Conservation (phyloP, 1,140 invertebrate species). For the Brachionus asplanchnoidis region DNA sequence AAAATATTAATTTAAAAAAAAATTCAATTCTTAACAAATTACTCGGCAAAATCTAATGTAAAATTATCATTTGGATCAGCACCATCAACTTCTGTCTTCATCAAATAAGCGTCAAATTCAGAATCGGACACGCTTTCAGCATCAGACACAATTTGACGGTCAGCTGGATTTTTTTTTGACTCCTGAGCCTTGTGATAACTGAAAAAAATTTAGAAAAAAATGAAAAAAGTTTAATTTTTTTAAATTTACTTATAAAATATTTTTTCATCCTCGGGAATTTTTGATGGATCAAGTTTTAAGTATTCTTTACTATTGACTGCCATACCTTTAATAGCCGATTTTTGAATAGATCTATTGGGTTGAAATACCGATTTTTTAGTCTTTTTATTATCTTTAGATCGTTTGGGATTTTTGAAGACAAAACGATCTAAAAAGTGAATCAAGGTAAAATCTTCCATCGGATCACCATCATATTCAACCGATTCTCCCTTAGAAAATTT, state of each 20-base stretch:
- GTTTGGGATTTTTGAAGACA: conserved; percentile 90
- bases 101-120: conserved; percentile 67
- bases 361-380: not conserved
- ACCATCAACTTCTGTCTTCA: conserved; percentile 47
- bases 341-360: not conserved
- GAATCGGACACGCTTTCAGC: conserved; percentile 73
- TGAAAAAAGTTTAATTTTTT: conserved; percentile 40
- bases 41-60: conserved; percentile 49
- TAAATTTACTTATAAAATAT: conserved; percentile 65
- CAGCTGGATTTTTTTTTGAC: conserved; percentile 45
- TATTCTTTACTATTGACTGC: conserved; percentile 68
- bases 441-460: conserved; percentile 80
- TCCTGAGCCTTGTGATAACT: conserved; percentile 54
- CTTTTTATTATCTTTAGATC: conserved; percentile 58
- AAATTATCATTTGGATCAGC: conserved; percentile 47
- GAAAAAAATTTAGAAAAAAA: conserved; percentile 34
- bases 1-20: not conserved
- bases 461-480: conserved; percentile 82
- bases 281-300: conserved; percentile 64
- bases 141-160: conserved; percentile 44
- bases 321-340: conserved; percentile 60
- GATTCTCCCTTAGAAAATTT: conserved; percentile 47
- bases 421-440: conserved; percentile 87
- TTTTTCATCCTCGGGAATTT: conserved; percentile 74
- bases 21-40: not conserved